phyloP scores from a whole-genome alignment of 1,140 invertebrate species.

The Polyergus mexicanus region DNA sequence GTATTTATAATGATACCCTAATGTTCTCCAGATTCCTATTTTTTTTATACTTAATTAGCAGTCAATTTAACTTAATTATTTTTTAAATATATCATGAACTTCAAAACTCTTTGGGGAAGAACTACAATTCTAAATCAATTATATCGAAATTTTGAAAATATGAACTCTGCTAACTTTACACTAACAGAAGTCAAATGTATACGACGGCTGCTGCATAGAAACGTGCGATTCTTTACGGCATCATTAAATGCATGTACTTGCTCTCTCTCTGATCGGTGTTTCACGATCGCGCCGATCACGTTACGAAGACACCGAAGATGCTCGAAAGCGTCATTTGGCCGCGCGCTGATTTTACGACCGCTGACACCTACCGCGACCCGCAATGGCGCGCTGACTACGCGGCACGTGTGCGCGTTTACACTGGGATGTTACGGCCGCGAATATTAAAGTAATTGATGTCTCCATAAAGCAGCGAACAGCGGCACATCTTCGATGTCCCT shows the following conservation, averaged over 20 bases:
- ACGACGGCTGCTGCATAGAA: constrained; percentile 63
- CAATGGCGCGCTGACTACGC: constrained; percentile 44
- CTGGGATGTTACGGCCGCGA: constrained; percentile 78
- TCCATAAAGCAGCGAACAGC: constrained; percentile 79
- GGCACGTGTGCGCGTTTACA: constrained; percentile 29
- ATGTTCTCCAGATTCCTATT: too few species aligned
- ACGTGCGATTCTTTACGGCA: constrained; percentile 78
- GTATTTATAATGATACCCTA: too few species aligned
- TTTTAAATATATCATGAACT: too few species aligned
- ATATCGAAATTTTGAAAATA: too few species aligned
- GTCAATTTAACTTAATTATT: too few species aligned
- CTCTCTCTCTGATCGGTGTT: constrained; percentile 65
- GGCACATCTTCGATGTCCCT: constrained; percentile 74
- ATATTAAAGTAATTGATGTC: constrained; percentile 84
- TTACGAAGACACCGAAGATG: constrained; percentile 67
- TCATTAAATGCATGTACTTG: constrained; percentile 76
- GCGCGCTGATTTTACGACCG: constrained; percentile 78
- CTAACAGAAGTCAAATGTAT: too few species aligned
- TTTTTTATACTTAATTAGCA: too few species aligned
- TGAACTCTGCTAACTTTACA: too few species aligned
- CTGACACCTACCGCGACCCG: constrained; percentile 77
- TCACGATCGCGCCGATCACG: constrained; percentile 69
- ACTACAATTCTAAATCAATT: too few species aligned
- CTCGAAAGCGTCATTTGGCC: constrained; percentile 68
- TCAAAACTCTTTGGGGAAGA: too few species aligned